Evolutionary conservation across 2,888 invertebrate genomes (phyloP).

Genomic region (Drosophila eohydei): DNA sequence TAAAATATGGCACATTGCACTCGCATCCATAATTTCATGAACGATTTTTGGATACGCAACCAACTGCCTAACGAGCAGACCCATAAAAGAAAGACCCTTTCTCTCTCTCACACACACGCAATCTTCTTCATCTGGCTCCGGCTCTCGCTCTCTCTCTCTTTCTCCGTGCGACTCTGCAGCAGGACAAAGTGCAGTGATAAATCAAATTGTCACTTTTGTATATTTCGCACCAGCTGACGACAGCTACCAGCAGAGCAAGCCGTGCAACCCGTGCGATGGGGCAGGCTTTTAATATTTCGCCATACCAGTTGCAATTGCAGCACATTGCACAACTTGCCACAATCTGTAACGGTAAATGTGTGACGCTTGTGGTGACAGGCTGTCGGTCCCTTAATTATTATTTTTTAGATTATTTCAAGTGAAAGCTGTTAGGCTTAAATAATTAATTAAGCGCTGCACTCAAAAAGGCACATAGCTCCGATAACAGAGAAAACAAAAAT

Average conservation of each 20-base stretch:
- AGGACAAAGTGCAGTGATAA: slow-evolving; percentile 83
- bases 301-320: slow-evolving; percentile 16
- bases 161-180: slow-evolving; percentile 2
- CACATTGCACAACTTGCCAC: slow-evolving; percentile 10
- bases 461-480: background rate
- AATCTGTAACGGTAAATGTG: slow-evolving; percentile 23
- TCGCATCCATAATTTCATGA: slow-evolving; percentile 67
- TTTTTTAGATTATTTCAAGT: slow-evolving; percentile 71
- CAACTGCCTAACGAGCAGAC: slow-evolving; percentile 44
- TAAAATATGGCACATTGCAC: slow-evolving; percentile 72
- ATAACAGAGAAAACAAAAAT: background rate
- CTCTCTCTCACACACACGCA: background rate
- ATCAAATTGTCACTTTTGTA: slow-evolving; percentile 84
- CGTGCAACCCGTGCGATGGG: slow-evolving; percentile 22
- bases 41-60: slow-evolving; percentile 56
- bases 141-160: background rate
- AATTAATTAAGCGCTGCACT: slow-evolving; percentile 51
- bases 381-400: slow-evolving; percentile 61
- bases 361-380: slow-evolving; percentile 29
- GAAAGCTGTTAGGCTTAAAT: slow-evolving; percentile 73
- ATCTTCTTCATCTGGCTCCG: no score
- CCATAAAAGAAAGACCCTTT: slow-evolving; percentile 14
- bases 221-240: slow-evolving; percentile 79
- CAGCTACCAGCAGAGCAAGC: slow-evolving; percentile 27
- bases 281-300: slow-evolving; percentile 46